Base-by-base conservation (phyloP, 30 jellyfish, hydroid and myxozoan species). In the Turritopsis dohrnii region DNA sequence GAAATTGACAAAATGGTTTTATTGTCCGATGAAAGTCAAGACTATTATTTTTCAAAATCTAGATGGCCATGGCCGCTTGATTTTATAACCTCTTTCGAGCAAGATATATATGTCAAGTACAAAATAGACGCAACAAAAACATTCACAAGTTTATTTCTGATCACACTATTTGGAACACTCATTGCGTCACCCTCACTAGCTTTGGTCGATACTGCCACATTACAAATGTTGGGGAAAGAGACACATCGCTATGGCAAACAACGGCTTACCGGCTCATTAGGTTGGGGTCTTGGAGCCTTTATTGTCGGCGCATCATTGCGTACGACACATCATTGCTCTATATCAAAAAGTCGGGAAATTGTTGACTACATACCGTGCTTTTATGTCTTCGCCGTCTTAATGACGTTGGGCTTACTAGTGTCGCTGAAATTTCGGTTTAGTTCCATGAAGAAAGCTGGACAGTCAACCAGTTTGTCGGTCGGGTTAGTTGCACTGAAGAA, bases 281-380 rank as follows among this genome's bases (percentile, higher is more conserved):
- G 99, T 21, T 95, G 99, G 99, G 99, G 99, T 8, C 79, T 95
- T 87, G 99, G 97, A 20, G 99, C 99, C 20, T 95, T 95, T 66
- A 90, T 95, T 65, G 97, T 95, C 22, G 99, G 99, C 19, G 99
- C 99, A 41, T 90, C 97, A 79, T 74, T 95, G 65, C 93, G 85
- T 72, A 88, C 99, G 30, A 95, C 99, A 7, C 99, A 95, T 79
- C 90, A 88, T n/a, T 95, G 99, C 81, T 86, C 97, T 26, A 41
- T 95, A 74, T 74, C 71, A 18, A 90, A 90, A 74, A 89, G 84
- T 66, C 94, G 96, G 1, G 99, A 95, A 66, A 86, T 95, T 72
- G 97, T 95, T 80, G 98, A 95, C 91, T 95, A 85, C 88, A 87
- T 88, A 28, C 99, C 99, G 8, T 93, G 97, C 53, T 95, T 95